Percentiles rank a stretch among this genome's conserved stretches.
Conservation (phyloP, 2,888 invertebrate genomes). For the Hydroisotoma schaefferi region DNA sequence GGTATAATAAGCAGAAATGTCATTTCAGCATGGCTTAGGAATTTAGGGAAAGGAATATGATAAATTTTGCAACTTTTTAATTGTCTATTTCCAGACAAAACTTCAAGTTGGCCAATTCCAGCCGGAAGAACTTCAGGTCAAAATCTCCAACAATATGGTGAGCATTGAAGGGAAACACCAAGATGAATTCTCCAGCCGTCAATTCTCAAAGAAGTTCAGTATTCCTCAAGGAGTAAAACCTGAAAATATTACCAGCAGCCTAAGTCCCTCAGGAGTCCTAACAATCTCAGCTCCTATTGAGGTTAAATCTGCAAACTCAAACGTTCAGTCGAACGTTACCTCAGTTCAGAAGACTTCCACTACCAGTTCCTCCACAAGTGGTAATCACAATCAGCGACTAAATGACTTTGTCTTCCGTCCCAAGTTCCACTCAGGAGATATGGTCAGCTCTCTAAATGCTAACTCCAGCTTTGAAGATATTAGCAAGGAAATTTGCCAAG, state of each 20-base stretch:
- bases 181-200: slow-evolving; percentile 6
- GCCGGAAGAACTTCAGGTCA: slow-evolving; percentile 8
- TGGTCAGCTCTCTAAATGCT: neutral
- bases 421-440: neutral
- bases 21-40: too few relatives aligned
- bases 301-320: too few relatives aligned
- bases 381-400: neutral
- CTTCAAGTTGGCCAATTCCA: slow-evolving; percentile 8
- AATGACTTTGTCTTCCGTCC: neutral
- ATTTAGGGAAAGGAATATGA: neutral
- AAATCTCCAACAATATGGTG: slow-evolving; percentile 12
- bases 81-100: slow-evolving; percentile 2
- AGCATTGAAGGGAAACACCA: slow-evolving; percentile 11
- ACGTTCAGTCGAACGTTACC: neutral
- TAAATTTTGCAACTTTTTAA: neutral
- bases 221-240: slow-evolving; percentile 10
- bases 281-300: slow-evolving; percentile 7
- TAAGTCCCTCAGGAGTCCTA: slow-evolving; percentile 5
- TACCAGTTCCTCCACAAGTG: neutral
- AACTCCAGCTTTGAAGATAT: neutral
- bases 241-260: slow-evolving; percentile 9
- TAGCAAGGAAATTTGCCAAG: slow-evolving; percentile 8
- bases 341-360: too few relatives aligned
- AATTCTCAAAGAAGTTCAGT: slow-evolving; percentile 13
- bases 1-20: neutral